Evolutionary conservation across 2,797 vertebrate genomes (phyloP), one percentile per base, ranked within the genome.

Genomic region (Luscinia luscinia): DNA sequence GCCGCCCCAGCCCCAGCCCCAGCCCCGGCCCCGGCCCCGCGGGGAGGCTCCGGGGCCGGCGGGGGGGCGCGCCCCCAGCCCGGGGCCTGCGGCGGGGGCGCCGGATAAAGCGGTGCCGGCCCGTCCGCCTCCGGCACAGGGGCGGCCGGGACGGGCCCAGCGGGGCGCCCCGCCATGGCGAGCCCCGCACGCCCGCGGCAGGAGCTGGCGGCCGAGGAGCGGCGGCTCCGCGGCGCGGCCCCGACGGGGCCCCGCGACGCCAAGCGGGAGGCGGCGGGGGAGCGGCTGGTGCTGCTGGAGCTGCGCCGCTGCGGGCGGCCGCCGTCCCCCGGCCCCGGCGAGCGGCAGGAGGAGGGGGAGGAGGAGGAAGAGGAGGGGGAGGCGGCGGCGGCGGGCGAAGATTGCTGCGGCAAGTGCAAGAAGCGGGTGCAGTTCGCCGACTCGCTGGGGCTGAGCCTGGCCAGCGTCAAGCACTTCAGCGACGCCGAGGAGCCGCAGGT

Each of bases 401-500:
- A 21, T 75, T 97, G 96, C 28, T 98, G 97, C 90, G 95, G 95
- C 43, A 95, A 97, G 93, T 98, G 97, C 82, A 97, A 98, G 91
- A 99, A 99, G 97, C 97, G 98, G 51, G 99, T 99, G 30, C 98
- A 98, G 97, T 99, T 99, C 93, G 99, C 99, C 1, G 99, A 99
- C 96, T 95, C 98, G 6, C 68, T 99, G 96, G 99, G 99, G 8
- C 97, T 99, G 89, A 97, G 95, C 86, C 97, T 99, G 93, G 98
- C 98, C 89, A 98, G 98, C 91, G 98, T 99, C 58, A 98, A 98
- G 95, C 98, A 98, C 98, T 99, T 98, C 98, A 98, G 97, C 96
- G 82, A 98, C 14, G 94, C 98, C 12, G 99, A 99, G 40, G 99
- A 99, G 59, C 99, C 98, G 21, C 97, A 96, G 62, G 97, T 99